These are phyloP conservation scores for Mythimna vitellina DNA, from an alignment of 2,888 invertebrate species.

Conservation along the genomic window DNA sequence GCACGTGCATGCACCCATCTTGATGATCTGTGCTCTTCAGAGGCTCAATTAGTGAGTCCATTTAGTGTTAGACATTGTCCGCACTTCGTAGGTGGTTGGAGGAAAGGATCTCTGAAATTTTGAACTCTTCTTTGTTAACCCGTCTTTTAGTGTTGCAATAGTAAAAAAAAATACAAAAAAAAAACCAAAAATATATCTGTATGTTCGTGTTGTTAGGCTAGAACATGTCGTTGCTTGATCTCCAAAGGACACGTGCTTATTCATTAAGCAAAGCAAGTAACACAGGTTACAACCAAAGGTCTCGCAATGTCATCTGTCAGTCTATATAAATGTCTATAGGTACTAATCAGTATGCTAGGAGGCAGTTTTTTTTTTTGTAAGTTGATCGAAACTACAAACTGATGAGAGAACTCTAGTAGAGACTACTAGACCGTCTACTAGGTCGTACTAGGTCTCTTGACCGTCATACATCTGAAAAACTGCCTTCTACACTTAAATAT, in stretches of 20 bases:
- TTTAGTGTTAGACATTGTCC: conserved; percentile 24
- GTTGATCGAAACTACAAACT: not conserved
- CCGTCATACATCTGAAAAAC: not conserved
- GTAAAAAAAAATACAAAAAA: not conserved
- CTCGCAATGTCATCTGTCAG: conserved; percentile 8
- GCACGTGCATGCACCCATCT: conserved; percentile 24
- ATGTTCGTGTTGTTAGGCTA: conserved; percentile 23
- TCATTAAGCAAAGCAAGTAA: not conserved
- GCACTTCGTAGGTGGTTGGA: conserved; percentile 27
- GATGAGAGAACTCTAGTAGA: not conserved
- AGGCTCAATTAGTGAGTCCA: conserved; percentile 45
- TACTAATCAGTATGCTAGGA: conserved; percentile 7
- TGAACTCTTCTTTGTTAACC: not conserved
- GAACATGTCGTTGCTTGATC: conserved; percentile 7
- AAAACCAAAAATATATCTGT: not conserved
- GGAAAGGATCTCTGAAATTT: conserved; percentile 49
- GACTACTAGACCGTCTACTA: too few species aligned
- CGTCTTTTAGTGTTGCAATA: not conserved
- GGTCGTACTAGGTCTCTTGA: not conserved
- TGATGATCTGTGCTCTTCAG: conserved; percentile 23
- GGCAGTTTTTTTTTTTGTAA: conserved; percentile 6
- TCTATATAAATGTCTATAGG: conserved; percentile 19
- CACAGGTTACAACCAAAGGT: not conserved
- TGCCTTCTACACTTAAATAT: conserved; percentile 12
- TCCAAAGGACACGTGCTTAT: not conserved